A percentile compares a stretch with the other conserved stretches of the same genome.
Conservation (phyloP, 2,113 vertebrate species). For the Rhinopomastus cyanomelas region DNA sequence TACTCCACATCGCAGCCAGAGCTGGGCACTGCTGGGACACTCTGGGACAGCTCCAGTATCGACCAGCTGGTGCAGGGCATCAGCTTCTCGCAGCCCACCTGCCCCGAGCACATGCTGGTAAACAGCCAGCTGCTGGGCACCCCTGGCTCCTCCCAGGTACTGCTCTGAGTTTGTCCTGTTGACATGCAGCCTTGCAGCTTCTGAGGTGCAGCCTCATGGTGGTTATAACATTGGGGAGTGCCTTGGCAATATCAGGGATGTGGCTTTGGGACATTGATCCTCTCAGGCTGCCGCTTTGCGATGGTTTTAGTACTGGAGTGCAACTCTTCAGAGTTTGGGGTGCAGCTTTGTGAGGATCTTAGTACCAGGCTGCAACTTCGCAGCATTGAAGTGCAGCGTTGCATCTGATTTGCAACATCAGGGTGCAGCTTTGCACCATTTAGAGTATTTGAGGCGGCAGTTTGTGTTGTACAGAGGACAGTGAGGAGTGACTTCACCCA, state of each 20-base stretch:
- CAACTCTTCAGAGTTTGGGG: background rate
- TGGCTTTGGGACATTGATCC: fast-evolving
- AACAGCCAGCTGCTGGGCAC: conserved; percentile 91
- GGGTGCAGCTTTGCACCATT: fast-evolving
- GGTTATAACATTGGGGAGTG: too few species aligned
- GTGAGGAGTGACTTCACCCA: too few species aligned
- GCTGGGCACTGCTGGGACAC: conserved; percentile 72
- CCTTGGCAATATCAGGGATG: fast-evolving
- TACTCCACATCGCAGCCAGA: conserved; percentile 95
- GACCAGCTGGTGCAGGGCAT: conserved; percentile 83
- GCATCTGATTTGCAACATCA: background rate
- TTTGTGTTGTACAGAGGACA: too few species aligned
- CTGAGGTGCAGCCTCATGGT: background rate
- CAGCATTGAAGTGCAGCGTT: background rate
- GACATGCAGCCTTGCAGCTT: background rate
- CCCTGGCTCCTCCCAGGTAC: conserved; percentile 92
- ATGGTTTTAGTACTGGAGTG: fast-evolving
- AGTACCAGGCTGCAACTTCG: background rate
- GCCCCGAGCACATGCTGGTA: conserved; percentile 93
- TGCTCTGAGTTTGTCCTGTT: background rate
- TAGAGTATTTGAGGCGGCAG: background rate
- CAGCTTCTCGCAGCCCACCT: conserved; percentile 93
- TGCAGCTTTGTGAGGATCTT: fast-evolving
- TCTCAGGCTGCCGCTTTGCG: background rate
- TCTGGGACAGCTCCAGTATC: conserved; percentile 80